Conservation (phyloP, 2,113 vertebrate species). For the Fulica atra region DNA sequence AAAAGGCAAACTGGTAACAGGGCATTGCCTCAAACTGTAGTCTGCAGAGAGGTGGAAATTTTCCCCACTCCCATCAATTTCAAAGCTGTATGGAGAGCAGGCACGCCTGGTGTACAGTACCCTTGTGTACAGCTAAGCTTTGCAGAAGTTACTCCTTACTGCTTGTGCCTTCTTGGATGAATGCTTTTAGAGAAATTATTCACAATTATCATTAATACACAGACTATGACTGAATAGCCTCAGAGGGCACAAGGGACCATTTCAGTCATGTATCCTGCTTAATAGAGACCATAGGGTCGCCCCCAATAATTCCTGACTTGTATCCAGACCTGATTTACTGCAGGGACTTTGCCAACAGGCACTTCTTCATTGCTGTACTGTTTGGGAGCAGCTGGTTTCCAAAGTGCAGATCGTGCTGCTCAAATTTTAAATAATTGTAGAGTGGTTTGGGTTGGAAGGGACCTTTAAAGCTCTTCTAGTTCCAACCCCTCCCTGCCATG, state of each 20-base stretch:
- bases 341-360: background rate
- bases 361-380: background rate
- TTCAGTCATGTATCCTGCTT: background rate
- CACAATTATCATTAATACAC: background rate
- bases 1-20: background rate
- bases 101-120: background rate
- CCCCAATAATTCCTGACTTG: background rate
- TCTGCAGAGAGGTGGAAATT: background rate
- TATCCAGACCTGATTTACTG: background rate
- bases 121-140: background rate
- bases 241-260: background rate
- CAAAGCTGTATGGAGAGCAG: background rate
- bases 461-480: background rate
- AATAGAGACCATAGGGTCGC: background rate
- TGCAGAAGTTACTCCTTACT: background rate
- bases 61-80: background rate
- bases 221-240: background rate
- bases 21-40: background rate
- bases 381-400: background rate
- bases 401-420: background rate
- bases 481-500: too few relatives aligned
- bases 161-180: background rate
- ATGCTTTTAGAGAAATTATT: conserved; percentile 9
- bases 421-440: background rate
- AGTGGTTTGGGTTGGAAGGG: background rate